These are phyloP conservation scores for Pristionchus fissidentatus DNA, from an alignment of 2,888 invertebrate genomes.

Conservation along the genomic window DNA sequence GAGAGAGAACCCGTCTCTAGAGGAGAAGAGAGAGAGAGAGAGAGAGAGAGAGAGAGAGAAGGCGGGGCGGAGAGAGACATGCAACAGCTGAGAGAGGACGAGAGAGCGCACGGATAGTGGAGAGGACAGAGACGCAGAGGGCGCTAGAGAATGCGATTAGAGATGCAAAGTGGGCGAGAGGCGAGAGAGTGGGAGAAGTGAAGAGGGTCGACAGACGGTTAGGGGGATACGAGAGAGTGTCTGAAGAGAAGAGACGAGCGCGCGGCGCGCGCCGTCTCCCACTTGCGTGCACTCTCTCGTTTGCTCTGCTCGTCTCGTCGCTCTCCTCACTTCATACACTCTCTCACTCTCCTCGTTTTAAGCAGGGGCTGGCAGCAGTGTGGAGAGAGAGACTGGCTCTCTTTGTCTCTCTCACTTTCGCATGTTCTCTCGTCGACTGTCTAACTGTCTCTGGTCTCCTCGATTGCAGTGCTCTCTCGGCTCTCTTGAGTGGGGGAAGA, in stretches of 20 bases:
- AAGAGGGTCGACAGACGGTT: slow-evolving; percentile 2
- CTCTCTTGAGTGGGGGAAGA: not conserved
- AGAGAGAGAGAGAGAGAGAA: not conserved
- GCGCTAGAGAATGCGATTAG: slow-evolving; percentile 23
- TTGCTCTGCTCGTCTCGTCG: not conserved
- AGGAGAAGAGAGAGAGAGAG: slow-evolving; percentile 11
- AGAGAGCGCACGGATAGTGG: not conserved
- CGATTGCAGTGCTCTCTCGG: slow-evolving; percentile 8
- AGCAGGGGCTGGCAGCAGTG: slow-evolving; percentile 40
- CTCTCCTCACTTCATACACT: slow-evolving; percentile 9
- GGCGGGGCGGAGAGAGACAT: not conserved
- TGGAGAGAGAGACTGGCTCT: not conserved
- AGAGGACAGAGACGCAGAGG: slow-evolving; percentile 8
- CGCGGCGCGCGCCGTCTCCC: not conserved
- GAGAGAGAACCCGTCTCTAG: slow-evolving; percentile 37
- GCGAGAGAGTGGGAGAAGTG: slow-evolving; percentile 5
- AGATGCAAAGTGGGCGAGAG: slow-evolving; percentile 33
- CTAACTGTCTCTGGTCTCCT: slow-evolving; percentile 2
- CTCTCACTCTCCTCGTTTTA: slow-evolving; percentile 28
- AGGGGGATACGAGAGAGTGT: slow-evolving; percentile 7
- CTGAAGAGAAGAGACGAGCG: not conserved
- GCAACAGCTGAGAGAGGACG: not conserved
- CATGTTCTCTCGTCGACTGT: not conserved
- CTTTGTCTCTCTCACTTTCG: slow-evolving; percentile 10
- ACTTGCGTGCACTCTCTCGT: not conserved